Percentiles rank a stretch among this genome's conserved stretches.
Evolutionary conservation across 2,797 vertebrate species (phyloP).

Genomic region (Helostoma temminkii): DNA sequence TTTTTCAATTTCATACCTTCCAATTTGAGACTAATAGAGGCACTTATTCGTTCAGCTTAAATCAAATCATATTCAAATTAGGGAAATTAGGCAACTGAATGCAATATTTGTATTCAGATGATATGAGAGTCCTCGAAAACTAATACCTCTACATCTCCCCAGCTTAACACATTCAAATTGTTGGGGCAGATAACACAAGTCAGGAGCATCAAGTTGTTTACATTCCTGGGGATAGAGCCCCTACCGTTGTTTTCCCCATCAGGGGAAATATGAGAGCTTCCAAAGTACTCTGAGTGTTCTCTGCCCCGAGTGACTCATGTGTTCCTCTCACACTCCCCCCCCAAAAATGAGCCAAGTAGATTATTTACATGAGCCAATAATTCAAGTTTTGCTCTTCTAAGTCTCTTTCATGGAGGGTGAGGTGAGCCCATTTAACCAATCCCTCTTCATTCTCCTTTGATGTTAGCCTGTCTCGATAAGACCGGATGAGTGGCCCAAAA

Average conservation of each 20-base stretch:
- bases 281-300: constrained; percentile 75
- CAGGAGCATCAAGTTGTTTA: constrained; percentile 73
- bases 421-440: constrained; percentile 77
- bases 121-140: constrained; percentile 39
- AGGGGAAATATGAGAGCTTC: constrained; percentile 78
- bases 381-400: constrained; percentile 81
- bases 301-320: constrained; percentile 73
- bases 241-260: constrained; percentile 70
- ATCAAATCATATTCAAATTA: constrained; percentile 63
- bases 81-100: constrained; percentile 52
- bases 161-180: constrained; percentile 51
- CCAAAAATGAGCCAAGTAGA: constrained; percentile 64
- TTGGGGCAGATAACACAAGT: constrained; percentile 68
- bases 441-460: constrained; percentile 82
- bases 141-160: constrained; percentile 41
- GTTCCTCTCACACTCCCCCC: constrained; percentile 63
- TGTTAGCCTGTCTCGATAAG: constrained; percentile 82
- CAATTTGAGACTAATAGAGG: constrained; percentile 57
- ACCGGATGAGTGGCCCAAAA: constrained; percentile 83
- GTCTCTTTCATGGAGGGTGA: constrained; percentile 75
- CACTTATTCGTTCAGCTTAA: constrained; percentile 61
- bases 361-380: constrained; percentile 84
- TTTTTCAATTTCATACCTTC: constrained; percentile 67
- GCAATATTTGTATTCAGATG: constrained; percentile 53
- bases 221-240: constrained; percentile 73